Conservation (phyloP, 1,140 invertebrate genomes). For the Pissodes strobi region DNA sequence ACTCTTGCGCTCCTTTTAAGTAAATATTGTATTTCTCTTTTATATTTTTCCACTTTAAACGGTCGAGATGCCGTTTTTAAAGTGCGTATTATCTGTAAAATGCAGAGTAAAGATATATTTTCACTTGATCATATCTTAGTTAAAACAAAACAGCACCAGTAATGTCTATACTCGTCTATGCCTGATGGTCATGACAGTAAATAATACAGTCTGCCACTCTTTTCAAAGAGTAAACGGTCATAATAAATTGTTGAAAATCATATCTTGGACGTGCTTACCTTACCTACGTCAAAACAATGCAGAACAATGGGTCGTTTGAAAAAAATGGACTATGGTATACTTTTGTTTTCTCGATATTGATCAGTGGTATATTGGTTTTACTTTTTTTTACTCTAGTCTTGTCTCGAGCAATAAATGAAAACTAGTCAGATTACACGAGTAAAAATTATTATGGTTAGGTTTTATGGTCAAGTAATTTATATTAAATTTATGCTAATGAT, state of each 20-base stretch:
- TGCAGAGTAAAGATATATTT: not conserved
- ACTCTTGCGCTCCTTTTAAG: too few species aligned
- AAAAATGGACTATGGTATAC: too few species aligned
- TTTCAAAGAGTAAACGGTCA: not conserved
- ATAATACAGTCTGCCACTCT: conserved; percentile 5
- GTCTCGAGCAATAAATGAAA: too few species aligned
- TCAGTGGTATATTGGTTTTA: too few species aligned
- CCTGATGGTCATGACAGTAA: conserved; percentile 6
- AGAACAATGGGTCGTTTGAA: not conserved
- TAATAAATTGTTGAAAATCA: conserved; percentile 8
- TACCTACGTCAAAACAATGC: conserved; percentile 1
- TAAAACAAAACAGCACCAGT: not conserved
- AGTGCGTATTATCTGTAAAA: not conserved
- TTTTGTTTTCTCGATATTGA: too few species aligned
- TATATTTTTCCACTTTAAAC: too few species aligned
- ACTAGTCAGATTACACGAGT: too few species aligned
- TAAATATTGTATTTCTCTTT: too few species aligned
- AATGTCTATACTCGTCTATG: conserved; percentile 6
- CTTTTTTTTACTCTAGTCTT: too few species aligned
- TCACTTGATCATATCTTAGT: not conserved
- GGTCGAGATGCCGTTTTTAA: not conserved
- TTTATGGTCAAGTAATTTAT: too few species aligned
- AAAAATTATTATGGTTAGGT: too few species aligned
- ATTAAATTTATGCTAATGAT: too few species aligned
- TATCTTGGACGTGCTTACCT: conserved; percentile 4